Percentiles rank a stretch among this genome's conserved stretches.
Conservation (phyloP, 2,113 vertebrate species). For the Burhinus bistriatus region DNA sequence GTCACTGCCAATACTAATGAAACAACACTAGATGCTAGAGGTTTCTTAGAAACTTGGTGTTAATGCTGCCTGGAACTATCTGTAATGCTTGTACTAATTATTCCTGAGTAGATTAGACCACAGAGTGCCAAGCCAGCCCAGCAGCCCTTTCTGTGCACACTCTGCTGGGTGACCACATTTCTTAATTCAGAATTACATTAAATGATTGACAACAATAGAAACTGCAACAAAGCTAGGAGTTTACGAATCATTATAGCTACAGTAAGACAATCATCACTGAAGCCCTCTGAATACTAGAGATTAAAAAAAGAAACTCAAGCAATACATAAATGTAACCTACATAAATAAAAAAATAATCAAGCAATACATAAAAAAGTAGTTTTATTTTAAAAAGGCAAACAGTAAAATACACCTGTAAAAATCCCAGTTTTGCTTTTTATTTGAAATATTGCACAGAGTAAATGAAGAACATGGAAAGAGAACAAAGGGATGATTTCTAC, state of each 20-base stretch:
- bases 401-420: neutral
- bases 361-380: neutral
- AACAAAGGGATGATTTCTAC: neutral
- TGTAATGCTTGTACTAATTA: slow-evolving; percentile 34
- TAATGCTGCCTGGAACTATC: slow-evolving; percentile 23
- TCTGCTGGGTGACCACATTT: neutral
- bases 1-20: neutral
- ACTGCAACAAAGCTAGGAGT: neutral
- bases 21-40: neutral
- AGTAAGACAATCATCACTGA: neutral
- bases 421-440: neutral
- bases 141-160: neutral
- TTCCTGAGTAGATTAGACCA: neutral
- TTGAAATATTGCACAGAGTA: neutral
- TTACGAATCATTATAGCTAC: neutral
- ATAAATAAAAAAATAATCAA: neutral
- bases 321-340: neutral
- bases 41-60: neutral
- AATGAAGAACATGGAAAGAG: neutral
- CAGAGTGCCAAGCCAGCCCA: neutral
- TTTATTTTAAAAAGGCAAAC: neutral
- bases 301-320: neutral
- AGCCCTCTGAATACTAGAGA: neutral
- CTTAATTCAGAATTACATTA: neutral
- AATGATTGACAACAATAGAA: neutral